Conservation (phyloP, 2,113 vertebrate species). For the Uropsilus gracilis region DNA sequence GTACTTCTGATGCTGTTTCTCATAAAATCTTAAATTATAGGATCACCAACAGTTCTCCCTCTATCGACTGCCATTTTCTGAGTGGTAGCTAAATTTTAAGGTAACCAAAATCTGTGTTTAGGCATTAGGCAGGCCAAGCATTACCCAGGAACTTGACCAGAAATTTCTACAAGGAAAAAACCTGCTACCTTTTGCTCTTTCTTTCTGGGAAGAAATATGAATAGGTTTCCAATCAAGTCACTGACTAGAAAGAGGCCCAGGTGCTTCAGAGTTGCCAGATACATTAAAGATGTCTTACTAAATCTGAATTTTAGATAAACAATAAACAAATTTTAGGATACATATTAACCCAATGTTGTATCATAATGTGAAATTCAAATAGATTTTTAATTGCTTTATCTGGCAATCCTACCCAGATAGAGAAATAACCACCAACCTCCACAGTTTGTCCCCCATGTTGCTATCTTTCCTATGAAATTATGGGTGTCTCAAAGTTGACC, state of each 20-base stretch:
- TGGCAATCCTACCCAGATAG: neutral
- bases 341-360: neutral
- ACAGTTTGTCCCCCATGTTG: neutral
- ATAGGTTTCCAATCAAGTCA: neutral
- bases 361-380: constrained; percentile 17
- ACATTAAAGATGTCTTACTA: neutral
- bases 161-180: neutral
- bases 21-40: neutral
- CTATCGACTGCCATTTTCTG: neutral
- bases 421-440: neutral
- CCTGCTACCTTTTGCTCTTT: neutral
- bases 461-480: neutral
- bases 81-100: neutral
- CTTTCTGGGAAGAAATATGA: neutral
- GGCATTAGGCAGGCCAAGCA: neutral
- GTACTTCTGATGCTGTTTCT: neutral
- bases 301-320: constrained; percentile 42
- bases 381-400: neutral
- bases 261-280: too few species aligned
- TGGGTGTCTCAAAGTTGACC: neutral
- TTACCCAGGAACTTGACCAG: neutral
- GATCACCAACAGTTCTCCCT: neutral
- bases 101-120: constrained; percentile 20
- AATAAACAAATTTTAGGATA: neutral
- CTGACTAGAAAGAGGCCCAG: neutral